Base-by-base conservation (phyloP, 2,113 vertebrate genomes). In the Scytalopus superciliaris region DNA sequence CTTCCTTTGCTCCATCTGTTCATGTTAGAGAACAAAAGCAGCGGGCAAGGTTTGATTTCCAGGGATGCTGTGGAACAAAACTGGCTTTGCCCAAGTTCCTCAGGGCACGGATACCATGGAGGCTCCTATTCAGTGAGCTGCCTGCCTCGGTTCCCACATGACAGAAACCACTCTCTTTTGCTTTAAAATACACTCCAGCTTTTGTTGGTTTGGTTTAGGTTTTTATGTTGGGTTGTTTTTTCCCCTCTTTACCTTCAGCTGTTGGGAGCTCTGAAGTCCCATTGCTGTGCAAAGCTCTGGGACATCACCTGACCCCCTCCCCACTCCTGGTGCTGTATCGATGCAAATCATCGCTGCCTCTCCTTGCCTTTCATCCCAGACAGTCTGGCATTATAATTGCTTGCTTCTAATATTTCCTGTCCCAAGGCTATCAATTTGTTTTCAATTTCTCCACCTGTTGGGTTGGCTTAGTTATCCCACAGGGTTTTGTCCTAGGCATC, bases 361-460 rank as follows among this genome's bases (percentile, higher is more conserved):
- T 76, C 37, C 69, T 44, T 62, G 90, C 80, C 67, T 95, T 79
- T 77, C 91, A 76, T 63, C 70, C 92, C 93, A 89, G 89, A 74
- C 86, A 62, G 77, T 23, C 93, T 96, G 94, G 87, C 81, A 69
- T 59, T 87, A 17, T 80, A 94, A 96, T 97, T 97, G 95, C 91
- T 91, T 14, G 21, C 2, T 96, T 94, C 92, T 94, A 95, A 95
- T 95, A 87, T 89, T 96, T 93, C 83, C 91, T 96, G 77, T 96
- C 96, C 94, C 95, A 96, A 85, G 94, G 96, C 95, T 94, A 92
- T 93, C 95, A 91, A 94, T 97, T 97, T 94, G 86, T 96, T 97
- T 95, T 87, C 83, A 77, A 63, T 94, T 92, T 95, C 81, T 92
- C 83, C 84, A 92, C 90, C 90, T 92, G 78, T 90, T 94, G 75